Conservation (phyloP, 2,113 vertebrate species). For the Barnardius zonarius region DNA sequence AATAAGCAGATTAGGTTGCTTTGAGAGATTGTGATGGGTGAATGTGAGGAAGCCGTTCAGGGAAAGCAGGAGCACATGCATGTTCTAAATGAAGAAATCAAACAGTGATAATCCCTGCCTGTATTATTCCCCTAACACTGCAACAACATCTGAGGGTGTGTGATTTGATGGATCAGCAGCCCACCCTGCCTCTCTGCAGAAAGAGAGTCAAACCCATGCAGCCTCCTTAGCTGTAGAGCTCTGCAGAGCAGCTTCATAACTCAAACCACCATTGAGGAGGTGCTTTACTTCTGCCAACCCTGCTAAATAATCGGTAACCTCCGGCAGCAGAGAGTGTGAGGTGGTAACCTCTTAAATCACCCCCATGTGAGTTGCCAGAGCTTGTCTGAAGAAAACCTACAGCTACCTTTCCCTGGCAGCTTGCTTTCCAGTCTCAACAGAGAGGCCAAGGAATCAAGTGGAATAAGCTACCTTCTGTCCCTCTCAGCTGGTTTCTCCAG, state of each 20-base stretch:
- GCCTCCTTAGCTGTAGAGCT: not conserved
- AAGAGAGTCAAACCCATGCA: not conserved
- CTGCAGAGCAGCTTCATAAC: not conserved
- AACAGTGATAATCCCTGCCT: not conserved
- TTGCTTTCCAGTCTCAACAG: not conserved
- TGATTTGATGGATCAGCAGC: not conserved
- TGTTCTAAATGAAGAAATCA: not conserved
- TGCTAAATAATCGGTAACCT: not conserved
- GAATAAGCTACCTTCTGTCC: conserved; percentile 32
- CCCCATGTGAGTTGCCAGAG: not conserved
- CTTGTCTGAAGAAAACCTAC: conserved; percentile 1
- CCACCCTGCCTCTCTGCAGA: not conserved
- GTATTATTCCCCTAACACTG: not conserved
- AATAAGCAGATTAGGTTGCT: not conserved
- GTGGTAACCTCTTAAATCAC: conserved; percentile 9
- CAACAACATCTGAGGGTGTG: not conserved
- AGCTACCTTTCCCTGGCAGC: not conserved
- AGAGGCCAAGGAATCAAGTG: not conserved
- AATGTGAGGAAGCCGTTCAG: not conserved
- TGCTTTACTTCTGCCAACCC: not conserved
- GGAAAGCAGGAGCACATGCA: not conserved
- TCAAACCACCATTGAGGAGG: not conserved
- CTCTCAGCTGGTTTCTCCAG: not conserved
- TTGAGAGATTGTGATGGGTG: not conserved
- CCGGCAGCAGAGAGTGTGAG: not conserved